Conservation (phyloP, 2,888 invertebrate species). For the Bombyx huttoni region DNA sequence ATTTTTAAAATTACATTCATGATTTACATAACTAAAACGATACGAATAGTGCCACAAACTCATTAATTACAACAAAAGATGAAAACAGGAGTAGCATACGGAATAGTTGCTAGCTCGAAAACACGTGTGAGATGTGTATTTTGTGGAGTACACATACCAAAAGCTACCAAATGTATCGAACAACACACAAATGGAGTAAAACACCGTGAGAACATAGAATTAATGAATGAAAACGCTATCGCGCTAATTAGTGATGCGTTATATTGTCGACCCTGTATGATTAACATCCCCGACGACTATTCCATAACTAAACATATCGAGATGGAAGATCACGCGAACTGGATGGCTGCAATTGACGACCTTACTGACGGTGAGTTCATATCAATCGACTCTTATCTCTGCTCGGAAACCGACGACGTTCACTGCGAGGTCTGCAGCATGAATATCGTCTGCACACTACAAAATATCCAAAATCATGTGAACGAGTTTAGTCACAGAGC, state of each 20-base stretch:
- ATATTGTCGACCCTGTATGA: slow-evolving; percentile 39
- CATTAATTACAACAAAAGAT: slow-evolving; percentile 17
- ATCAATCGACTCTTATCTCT: slow-evolving; percentile 29
- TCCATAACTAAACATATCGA: slow-evolving; percentile 36
- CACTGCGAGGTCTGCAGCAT: slow-evolving; percentile 36
- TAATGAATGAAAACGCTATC: slow-evolving; percentile 40
- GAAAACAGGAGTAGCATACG: slow-evolving; percentile 37
- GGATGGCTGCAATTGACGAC: slow-evolving; percentile 40
- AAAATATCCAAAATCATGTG: slow-evolving; percentile 36
- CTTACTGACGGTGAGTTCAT: slow-evolving; percentile 43
- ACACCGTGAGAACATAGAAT: slow-evolving; percentile 40
- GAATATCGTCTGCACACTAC: slow-evolving; percentile 25
- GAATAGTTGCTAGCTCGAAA: slow-evolving; percentile 39
- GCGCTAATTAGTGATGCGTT: slow-evolving; percentile 23
- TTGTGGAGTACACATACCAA: slow-evolving; percentile 47
- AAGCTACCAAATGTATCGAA: slow-evolving; percentile 46
- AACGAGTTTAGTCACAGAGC: slow-evolving; percentile 31
- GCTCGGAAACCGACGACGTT: slow-evolving; percentile 31
- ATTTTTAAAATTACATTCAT: neutral
- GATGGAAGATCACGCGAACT: slow-evolving; percentile 34
- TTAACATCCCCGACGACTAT: slow-evolving; percentile 26
- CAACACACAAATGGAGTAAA: slow-evolving; percentile 43
- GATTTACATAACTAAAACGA: neutral
- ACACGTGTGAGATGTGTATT: slow-evolving; percentile 44
- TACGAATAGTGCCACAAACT: too few species aligned